Conservation (phyloP, 2,113 vertebrate species). For the Erpornis zantholeuca region DNA sequence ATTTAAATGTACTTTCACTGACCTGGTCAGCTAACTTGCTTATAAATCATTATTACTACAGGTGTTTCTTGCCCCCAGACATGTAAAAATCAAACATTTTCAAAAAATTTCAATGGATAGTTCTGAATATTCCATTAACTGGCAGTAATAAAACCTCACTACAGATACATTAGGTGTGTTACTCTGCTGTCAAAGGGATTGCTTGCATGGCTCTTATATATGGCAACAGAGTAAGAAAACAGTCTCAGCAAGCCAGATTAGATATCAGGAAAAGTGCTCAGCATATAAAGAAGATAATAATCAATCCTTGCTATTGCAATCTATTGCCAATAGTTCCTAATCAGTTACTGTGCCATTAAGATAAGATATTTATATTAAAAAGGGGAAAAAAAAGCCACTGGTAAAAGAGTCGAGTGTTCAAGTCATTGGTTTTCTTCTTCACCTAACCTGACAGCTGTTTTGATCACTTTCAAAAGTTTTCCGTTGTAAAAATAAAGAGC, state of each 20-base stretch:
- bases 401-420: neutral
- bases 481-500: neutral
- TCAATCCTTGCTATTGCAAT: neutral
- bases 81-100: neutral
- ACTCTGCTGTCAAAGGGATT: neutral
- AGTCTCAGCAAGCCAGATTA: neutral
- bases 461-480: neutral
- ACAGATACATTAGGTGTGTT: neutral
- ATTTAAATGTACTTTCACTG: neutral
- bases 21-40: neutral
- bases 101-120: neutral
- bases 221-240: neutral
- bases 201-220: neutral
- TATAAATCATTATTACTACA: neutral
- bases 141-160: neutral
- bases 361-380: neutral
- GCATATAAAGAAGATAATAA: neutral
- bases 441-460: neutral
- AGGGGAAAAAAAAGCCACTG: neutral
- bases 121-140: neutral
- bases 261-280: neutral
- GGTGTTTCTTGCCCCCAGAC: neutral
- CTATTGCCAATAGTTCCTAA: neutral
- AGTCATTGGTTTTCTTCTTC: neutral
- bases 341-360: neutral